Conservation (phyloP, 2,797 vertebrate genomes). For the Alcedo quadribrachys region DNA sequence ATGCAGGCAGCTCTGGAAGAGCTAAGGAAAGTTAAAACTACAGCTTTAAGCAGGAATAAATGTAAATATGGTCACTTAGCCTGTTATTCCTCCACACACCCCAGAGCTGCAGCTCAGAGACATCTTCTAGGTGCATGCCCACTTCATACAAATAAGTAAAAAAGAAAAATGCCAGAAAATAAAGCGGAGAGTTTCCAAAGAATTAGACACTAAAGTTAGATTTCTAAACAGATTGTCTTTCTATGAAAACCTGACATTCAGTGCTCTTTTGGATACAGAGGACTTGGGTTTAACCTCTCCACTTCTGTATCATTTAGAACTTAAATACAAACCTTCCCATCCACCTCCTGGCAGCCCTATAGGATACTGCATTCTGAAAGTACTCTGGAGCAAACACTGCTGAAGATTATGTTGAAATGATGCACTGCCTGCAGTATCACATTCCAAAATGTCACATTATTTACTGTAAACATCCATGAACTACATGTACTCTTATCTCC, state of each 20-base stretch:
- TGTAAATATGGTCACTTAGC: not conserved
- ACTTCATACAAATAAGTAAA: not conserved
- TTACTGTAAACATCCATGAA: slow-evolving; percentile 25
- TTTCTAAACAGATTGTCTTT: not conserved
- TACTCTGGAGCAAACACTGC: not conserved
- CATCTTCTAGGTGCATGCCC: not conserved
- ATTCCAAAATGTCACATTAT: slow-evolving; percentile 33
- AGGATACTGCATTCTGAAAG: not conserved
- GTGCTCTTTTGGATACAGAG: not conserved
- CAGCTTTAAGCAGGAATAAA: not conserved
- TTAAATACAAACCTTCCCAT: not conserved
- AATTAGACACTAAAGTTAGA: not conserved
- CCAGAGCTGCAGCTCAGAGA: not conserved
- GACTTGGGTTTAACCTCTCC: not conserved
- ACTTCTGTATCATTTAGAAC: not conserved
- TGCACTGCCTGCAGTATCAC: not conserved
- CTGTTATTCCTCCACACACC: not conserved
- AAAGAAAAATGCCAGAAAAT: not conserved
- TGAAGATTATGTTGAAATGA: not conserved
- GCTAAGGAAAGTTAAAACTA: not conserved
- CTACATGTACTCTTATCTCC: slow-evolving; percentile 21
- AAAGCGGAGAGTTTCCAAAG: too few species aligned
- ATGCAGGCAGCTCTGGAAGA: not conserved
- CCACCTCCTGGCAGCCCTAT: not conserved
- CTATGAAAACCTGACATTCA: not conserved